A percentile compares a stretch with the other conserved stretches of the same genome.
Evolutionary conservation across 2,113 vertebrate genomes (phyloP).

Genomic region (Leuciscus idus): DNA sequence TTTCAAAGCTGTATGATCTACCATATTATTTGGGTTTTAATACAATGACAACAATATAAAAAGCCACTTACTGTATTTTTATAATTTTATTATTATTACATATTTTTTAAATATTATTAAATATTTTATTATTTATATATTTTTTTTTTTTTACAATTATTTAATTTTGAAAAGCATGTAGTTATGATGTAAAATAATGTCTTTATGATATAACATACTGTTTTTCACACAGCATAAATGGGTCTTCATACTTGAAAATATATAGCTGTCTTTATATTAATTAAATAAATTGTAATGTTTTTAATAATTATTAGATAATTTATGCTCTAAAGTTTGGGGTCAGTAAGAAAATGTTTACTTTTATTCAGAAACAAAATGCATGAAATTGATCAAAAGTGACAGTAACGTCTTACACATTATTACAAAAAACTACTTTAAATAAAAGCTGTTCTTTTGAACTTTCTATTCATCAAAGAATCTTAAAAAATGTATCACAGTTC

Average conservation of each 20-base stretch:
- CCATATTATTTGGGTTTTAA: background rate
- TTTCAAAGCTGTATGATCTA: background rate
- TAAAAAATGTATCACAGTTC: background rate
- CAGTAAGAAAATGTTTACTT: background rate
- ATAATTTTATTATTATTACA: background rate
- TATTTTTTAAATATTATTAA: no score
- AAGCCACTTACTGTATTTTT: no score
- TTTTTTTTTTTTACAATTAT: no score
- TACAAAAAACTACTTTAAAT: background rate
- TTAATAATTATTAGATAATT: background rate
- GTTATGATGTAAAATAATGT: background rate
- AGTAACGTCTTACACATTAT: background rate
- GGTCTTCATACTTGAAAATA: background rate
- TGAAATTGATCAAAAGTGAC: background rate
- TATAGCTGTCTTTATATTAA: background rate
- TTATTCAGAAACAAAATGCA: background rate
- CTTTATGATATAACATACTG: background rate
- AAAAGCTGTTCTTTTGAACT: background rate
- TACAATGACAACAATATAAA: background rate
- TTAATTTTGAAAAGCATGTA: background rate
- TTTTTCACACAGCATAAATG: background rate
- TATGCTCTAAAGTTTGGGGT: background rate
- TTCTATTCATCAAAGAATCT: background rate
- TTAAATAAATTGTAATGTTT: no score
- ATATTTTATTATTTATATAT: background rate